Conservation (phyloP, 1,140 invertebrate species). For the Centruroides sculpturatus region DNA sequence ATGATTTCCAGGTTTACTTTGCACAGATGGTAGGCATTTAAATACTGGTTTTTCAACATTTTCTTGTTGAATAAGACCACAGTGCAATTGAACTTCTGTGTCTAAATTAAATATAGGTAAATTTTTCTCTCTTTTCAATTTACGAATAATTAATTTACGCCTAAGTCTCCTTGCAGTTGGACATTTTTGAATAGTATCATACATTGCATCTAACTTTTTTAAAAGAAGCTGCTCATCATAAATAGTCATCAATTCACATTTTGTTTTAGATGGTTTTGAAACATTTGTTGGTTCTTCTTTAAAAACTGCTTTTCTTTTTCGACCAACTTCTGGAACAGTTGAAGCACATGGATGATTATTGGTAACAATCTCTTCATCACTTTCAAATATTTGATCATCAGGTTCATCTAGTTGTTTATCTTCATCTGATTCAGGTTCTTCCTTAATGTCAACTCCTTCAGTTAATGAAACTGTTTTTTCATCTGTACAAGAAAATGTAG, state of each 20-base stretch:
- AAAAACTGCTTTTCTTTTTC: conserved; percentile 6
- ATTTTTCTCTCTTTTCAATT: conserved; percentile 11
- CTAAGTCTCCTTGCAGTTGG: conserved; percentile 2
- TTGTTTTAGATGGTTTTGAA: neutral
- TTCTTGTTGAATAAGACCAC: conserved; percentile 5
- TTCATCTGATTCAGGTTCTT: too few relatives aligned
- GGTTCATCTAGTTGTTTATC: too few relatives aligned
- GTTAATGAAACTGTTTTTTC: too few relatives aligned
- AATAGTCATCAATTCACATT: conserved; percentile 3
- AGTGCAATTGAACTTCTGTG: neutral
- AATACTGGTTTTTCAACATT: neutral
- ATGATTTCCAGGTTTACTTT: neutral
- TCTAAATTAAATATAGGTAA: conserved; percentile 13
- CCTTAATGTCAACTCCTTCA: too few relatives aligned
- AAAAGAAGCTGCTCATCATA: conserved; percentile 12
- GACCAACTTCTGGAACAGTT: conserved; percentile 2
- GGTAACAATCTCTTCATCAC: neutral
- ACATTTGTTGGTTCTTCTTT: conserved; percentile 11
- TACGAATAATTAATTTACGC: conserved; percentile 9
- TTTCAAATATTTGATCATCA: neutral
- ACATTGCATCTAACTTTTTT: conserved; percentile 3
- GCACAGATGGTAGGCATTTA: too few relatives aligned
- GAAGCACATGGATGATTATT: too few relatives aligned
- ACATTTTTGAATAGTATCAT: neutral
- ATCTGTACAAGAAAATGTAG: too few relatives aligned